Evolutionary conservation across 2,797 vertebrate species (phyloP), one percentile per base, ranked within the genome.

Genomic region (Taenioides sp.): DNA sequence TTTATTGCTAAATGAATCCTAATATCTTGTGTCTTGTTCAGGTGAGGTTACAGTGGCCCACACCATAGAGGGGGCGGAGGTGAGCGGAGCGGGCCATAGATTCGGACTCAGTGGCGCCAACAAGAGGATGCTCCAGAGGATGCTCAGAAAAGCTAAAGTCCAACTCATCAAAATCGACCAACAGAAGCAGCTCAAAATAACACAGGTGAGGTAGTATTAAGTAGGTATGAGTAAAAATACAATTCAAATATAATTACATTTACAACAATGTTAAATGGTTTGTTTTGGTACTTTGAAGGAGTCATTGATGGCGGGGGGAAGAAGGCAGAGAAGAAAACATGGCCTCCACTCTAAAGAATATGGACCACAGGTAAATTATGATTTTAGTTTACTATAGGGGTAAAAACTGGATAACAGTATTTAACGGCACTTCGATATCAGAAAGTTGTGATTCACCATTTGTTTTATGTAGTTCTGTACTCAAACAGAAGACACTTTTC

Each of bases 131-230:
- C 94, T 97, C 58, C 96, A 96, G 80, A 65, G 40, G 22, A 90
- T 98, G 40, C 91, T 98, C 73, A 96, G 96, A 81, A 96, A 95
- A 85, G 97, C 96, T 62, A 97, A 96, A 87, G 96, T 97, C 60
- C 97, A 98, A 84, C 94, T 98, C 9, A 95, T 97, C 82, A 96
- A 96, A 86, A 97, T 97, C 0, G 97, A 97, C 82, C 96, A 97
- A 83, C 96, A 97, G 83, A 96, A 96, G 79, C 92, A 94, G 85
- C 87, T 94, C 65, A 94, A 93, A 74, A 74, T 93, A 57, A 90
- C 91, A 37, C 94, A 95, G 93, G 95, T 95, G 78, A 88, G 50
- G 7, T n/a, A 66, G 20, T 22, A 23, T 4, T 47, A 25, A 27
- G 50, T 1, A 2, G n/a, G 31, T 16, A 28, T 0, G 14, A 58